phyloP scores from a whole-genome alignment of 1,140 invertebrate genomes.

The Apis laboriosa region DNA sequence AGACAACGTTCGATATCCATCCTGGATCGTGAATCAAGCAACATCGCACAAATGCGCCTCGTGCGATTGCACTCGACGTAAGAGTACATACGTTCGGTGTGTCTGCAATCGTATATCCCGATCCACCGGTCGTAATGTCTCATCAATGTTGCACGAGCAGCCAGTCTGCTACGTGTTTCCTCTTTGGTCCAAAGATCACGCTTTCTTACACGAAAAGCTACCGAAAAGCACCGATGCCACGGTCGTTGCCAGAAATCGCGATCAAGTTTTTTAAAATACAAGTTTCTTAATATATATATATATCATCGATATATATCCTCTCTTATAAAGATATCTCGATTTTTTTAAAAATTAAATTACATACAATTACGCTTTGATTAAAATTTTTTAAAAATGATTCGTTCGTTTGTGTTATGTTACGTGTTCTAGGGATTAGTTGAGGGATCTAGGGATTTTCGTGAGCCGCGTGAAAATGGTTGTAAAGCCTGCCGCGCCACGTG shows the following conservation, averaged over 20 bases:
- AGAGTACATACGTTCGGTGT: conserved; percentile 36
- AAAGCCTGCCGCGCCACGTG: not conserved
- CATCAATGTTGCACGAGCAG: conserved; percentile 63
- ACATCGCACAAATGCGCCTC: conserved; percentile 37
- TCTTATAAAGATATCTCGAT: too few species aligned
- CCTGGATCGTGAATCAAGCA: not conserved
- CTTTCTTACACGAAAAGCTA: not conserved
- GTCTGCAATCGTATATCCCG: conserved; percentile 52
- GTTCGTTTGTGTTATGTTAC: too few species aligned
- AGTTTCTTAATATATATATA: too few species aligned
- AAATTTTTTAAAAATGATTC: too few species aligned
- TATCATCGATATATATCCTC: too few species aligned
- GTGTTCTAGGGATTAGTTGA: too few species aligned
- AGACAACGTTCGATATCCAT: not conserved
- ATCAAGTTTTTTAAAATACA: too few species aligned
- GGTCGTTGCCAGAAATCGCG: not conserved
- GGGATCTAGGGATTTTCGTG: not conserved
- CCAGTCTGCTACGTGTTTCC: conserved; percentile 60
- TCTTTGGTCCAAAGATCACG: conserved; percentile 23
- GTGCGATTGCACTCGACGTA: conserved; percentile 9
- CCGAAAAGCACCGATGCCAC: too few species aligned
- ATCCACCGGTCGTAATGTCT: conserved; percentile 55
- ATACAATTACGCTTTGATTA: too few species aligned
- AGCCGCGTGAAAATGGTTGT: not conserved
- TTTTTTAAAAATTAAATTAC: too few species aligned